Evolutionary conservation across 2,888 invertebrate genomes (phyloP).

Genomic region (Meteorus cinctellus): DNA sequence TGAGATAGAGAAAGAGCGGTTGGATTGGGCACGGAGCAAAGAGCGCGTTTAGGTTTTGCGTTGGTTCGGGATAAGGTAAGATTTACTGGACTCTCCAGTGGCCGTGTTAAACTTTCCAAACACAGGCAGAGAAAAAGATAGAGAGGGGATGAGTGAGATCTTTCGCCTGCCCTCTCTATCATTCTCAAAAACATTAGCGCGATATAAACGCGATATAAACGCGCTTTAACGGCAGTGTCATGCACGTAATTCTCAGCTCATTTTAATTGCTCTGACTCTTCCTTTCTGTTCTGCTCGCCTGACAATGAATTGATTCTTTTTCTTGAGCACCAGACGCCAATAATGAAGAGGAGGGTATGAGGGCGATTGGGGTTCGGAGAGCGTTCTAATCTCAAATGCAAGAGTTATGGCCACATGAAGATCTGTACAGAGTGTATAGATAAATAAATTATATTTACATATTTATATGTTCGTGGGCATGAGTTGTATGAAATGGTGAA

Average conservation of each 20-base stretch:
- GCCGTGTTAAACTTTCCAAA: constrained; percentile 66
- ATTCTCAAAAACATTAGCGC: constrained; percentile 62
- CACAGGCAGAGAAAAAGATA: constrained; percentile 21
- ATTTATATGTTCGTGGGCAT: neutral
- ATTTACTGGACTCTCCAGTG: constrained; percentile 70
- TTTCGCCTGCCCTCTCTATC: neutral
- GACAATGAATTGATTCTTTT: constrained; percentile 42
- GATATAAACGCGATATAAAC: constrained; percentile 66
- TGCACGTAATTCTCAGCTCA: constrained; percentile 24
- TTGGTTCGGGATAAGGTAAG: constrained; percentile 56
- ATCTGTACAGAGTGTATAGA: neutral
- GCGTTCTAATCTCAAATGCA: too few species aligned
- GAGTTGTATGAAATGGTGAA: constrained; percentile 23
- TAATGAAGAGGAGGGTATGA: neutral
- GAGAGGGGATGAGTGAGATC: neutral
- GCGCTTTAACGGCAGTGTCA: constrained; percentile 46
- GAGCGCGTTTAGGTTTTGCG: constrained; percentile 34
- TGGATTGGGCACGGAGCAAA: constrained; percentile 25
- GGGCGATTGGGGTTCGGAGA: too few species aligned
- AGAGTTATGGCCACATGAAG: neutral
- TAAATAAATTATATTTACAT: constrained; percentile 6
- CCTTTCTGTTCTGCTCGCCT: neutral
- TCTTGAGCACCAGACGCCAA: neutral
- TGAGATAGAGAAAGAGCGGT: neutral
- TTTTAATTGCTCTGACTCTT: constrained; percentile 28